Evolutionary conservation across 2,888 invertebrate genomes (phyloP), one percentile per base, ranked within the genome.

Genomic region (Xylocampa areola): DNA sequence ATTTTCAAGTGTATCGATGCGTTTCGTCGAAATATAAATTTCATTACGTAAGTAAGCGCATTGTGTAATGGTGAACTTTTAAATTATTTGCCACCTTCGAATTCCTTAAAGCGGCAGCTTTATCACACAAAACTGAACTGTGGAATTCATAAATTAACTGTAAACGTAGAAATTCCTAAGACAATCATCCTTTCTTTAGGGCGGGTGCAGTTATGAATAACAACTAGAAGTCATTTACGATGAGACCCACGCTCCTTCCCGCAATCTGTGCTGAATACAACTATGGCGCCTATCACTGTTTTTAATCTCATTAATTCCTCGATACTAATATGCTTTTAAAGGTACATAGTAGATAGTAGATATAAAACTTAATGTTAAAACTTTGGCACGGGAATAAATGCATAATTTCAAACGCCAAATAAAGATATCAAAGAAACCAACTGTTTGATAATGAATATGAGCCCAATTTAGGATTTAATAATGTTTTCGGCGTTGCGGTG

Each of bases 1-100:
- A 76, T 79, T 81, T 79, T 76, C 62, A 73, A 68, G 55, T 48
- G 48, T 48, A 45, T 51, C 44, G 47, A 53, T 43, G 43, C 27
- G 16, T 66, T 70, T 59, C 37, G 36, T 43, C 30, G 43, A 62
- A 61, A 39, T 25, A 41, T 44, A 39, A 63, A 51, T 60, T 64
- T 32, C 23, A 30, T 57, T 50, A 52, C 21, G 16, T 47, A 17
- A 14, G 39, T 59, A 33, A 33, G 36, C 16, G 14, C 29, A 17
- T 36, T 35, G 39, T n/a, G 13, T 44, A 57, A 21, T 35, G 14
- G 23, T 35, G 14, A 29, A 6, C 25, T 11, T 47, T 53, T n/a
- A 19, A 68, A 47, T 43, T 37, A 47, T 60, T 60, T 61, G 7
- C 25, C 37, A 37, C 43, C 43, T 43, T 43, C 7, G 19, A 40